Percentiles rank a stretch among this genome's conserved stretches.
phyloP scores from a whole-genome alignment of 2,797 vertebrate species.

The Crenichthys baileyi region DNA sequence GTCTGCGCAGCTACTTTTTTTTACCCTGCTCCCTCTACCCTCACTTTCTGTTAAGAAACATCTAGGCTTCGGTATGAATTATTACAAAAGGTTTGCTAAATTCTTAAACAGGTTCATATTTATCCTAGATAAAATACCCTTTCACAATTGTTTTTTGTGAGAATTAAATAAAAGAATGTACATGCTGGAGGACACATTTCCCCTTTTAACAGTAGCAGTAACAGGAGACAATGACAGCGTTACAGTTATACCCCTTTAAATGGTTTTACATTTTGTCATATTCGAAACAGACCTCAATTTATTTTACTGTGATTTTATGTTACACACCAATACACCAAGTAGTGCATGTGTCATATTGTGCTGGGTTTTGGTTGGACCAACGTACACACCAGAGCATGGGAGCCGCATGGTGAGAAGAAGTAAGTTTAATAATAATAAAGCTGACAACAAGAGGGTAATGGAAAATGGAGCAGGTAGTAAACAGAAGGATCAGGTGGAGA shows the following conservation, averaged over 20 bases:
- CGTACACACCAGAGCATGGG: too few relatives aligned
- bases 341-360: too few relatives aligned
- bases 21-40: slow-evolving; percentile 17
- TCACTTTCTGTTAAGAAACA: slow-evolving; percentile 53
- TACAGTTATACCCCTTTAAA: not conserved
- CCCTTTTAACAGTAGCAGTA: too few relatives aligned
- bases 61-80: slow-evolving; percentile 34
- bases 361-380: too few relatives aligned
- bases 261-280: not conserved
- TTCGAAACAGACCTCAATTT: too few relatives aligned
- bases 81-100: slow-evolving; percentile 14
- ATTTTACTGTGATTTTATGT: too few relatives aligned
- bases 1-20: slow-evolving; percentile 52
- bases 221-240: not conserved
- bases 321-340: too few relatives aligned
- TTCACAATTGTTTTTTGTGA: not conserved
- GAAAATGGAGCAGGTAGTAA: too few relatives aligned
- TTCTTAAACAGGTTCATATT: slow-evolving; percentile 26
- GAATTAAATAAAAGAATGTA: not conserved
- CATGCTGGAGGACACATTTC: not conserved
- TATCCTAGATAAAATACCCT: not conserved
- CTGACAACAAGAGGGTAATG: too few relatives aligned
- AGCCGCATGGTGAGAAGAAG: too few relatives aligned
- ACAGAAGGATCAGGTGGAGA: too few relatives aligned
- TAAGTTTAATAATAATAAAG: too few relatives aligned